Conservation (phyloP, 2,797 vertebrate species). For the Scyliorhinus canicula region DNA sequence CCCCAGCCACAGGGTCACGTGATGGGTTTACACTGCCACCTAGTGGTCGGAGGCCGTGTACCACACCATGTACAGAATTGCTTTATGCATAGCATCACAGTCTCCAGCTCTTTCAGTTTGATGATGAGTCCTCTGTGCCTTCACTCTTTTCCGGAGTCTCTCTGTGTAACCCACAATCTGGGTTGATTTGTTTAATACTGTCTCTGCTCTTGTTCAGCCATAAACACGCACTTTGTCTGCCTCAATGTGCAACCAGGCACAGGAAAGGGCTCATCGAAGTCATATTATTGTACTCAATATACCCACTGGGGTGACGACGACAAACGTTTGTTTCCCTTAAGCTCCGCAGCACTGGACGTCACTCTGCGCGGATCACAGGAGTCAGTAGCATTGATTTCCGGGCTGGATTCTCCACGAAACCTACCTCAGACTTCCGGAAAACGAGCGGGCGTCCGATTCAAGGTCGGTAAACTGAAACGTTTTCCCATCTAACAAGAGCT, state of each 20-base stretch:
- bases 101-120: too few relatives aligned
- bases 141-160: background rate
- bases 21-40: too few relatives aligned
- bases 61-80: too few relatives aligned
- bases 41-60: too few relatives aligned
- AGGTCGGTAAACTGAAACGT: conserved; percentile 57
- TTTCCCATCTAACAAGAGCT: background rate
- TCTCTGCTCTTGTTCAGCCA: background rate
- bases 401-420: conserved; percentile 73
- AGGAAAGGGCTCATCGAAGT: too few relatives aligned
- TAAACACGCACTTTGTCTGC: too few relatives aligned
- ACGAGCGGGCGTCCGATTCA: conserved; percentile 75
- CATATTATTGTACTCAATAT: background rate
- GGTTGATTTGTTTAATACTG: background rate
- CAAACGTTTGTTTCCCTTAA: conserved; percentile 45
- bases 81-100: too few relatives aligned
- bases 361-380: conserved; percentile 83
- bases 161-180: background rate
- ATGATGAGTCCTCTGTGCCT: background rate
- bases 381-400: conserved; percentile 81
- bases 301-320: background rate
- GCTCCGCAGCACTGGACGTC: conserved; percentile 78
- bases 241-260: too few relatives aligned
- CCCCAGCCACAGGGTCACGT: too few relatives aligned
- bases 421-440: conserved; percentile 63